These are phyloP conservation scores for Drosophila percnosoma DNA, from an alignment of 2,888 invertebrate species.

Conservation along the genomic window DNA sequence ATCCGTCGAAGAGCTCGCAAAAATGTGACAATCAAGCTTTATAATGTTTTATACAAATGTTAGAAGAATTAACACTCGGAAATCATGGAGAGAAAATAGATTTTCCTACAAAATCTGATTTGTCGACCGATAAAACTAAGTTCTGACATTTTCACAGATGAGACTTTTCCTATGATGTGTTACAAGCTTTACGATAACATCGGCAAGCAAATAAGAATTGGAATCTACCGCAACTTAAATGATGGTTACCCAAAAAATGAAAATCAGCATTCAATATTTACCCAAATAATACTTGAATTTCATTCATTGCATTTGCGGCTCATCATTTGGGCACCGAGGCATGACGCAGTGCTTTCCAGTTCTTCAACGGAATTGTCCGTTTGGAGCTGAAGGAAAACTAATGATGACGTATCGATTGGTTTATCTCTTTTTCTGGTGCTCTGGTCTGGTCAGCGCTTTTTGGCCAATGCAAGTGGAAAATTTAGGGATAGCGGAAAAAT, in stretches of 20 bases:
- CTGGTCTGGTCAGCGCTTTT: conserved; percentile 26
- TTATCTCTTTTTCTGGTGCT: conserved; percentile 25
- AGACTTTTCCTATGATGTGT: not conserved
- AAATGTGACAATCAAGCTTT: not conserved
- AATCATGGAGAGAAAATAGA: not conserved
- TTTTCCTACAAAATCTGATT: not conserved
- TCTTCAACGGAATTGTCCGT: conserved; percentile 7
- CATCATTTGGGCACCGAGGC: conserved; percentile 40
- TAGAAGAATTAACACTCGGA: not conserved
- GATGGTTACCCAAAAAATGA: not conserved
- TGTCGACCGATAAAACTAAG: not conserved
- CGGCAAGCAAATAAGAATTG: not conserved
- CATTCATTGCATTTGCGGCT: conserved; percentile 13
- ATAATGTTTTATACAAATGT: not conserved
- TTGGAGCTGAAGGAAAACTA: conserved; percentile 44
- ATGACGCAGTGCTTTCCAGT: conserved; percentile 24
- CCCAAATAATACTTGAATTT: not conserved
- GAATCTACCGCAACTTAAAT: not conserved
- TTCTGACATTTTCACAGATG: not conserved
- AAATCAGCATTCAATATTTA: not conserved
- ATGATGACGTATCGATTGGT: conserved; percentile 74
- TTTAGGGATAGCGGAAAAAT: conserved; percentile 23
- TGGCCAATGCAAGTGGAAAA: conserved; percentile 35
- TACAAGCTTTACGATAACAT: not conserved
- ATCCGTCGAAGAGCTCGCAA: not conserved